Base-by-base conservation (phyloP, 2,888 invertebrate species). In the Caenorhabditis wallacei region DNA sequence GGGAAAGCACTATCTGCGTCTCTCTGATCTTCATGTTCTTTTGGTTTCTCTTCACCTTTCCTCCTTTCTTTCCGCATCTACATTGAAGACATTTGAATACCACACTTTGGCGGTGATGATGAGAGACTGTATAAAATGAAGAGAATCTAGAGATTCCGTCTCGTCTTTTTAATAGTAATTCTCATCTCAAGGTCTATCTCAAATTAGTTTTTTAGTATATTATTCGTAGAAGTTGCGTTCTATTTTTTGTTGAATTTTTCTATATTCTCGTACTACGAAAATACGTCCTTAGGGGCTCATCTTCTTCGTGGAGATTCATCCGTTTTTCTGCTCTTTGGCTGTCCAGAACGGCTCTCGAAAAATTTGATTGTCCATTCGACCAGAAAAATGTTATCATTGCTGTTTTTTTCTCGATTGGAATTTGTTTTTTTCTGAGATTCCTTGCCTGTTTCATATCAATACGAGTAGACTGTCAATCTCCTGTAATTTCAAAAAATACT, bases 41-140 rank as follows among this genome's bases (percentile, higher is more conserved):
- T 56, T 35, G 3, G 4, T 11, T 24, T 51, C 48, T 18, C 46
- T 61, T 56, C 70, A 56, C 48, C 43, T 59, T 30, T 10, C 48
- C 30, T 35, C 57, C 30, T 18, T 40, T 43, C 24, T 26, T 30
- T 20, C 72, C 40, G 13, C 20, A 43, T 69, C 43, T 35, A 37
- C n/a, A n/a, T n/a, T n/a, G n/a, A 22, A 20, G 22, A 48, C 43
- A 68, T 80, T 80, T 79, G 79, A 79, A 79, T 79, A 64, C 56
- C 46, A 66, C 64, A 46, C 20, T 71, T 80, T 80, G 80, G 71
- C 80, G 71, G 71, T 57, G 7, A 20, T 7, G 26, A n/a, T 13
- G 16, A 69, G 48, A 57, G 37, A 76, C 59, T 69, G 69, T 51
- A 22, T n/a, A 11, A 20, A 48, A 20, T 5, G 10, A 53, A 43